Percentiles rank a stretch among this genome's conserved stretches.
phyloP scores from a whole-genome alignment of 2,113 vertebrate genomes.

The Xiphophorus hellerii region DNA sequence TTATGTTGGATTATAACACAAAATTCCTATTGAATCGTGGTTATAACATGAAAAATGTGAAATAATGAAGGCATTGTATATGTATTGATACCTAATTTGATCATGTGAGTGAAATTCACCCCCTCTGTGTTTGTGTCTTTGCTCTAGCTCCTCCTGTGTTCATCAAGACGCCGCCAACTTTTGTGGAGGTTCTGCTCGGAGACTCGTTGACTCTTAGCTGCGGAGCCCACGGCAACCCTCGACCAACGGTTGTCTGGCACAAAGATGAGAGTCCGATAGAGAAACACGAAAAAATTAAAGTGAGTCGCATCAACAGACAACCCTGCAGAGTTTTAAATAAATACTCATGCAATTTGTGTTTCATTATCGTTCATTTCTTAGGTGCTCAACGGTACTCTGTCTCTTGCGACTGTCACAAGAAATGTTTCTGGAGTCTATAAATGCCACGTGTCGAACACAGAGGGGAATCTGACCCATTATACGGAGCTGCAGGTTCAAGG shows the following conservation, averaged over 20 bases:
- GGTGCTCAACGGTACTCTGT: conserved; percentile 90
- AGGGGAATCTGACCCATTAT: conserved; percentile 87
- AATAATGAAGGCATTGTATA: not conserved
- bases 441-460: conserved; percentile 90
- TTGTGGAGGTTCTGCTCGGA: conserved; percentile 86
- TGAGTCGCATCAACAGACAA: conserved; percentile 63
- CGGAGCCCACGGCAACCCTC: conserved; percentile 88
- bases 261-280: conserved; percentile 81
- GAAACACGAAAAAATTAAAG: conserved; percentile 84
- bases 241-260: conserved; percentile 89
- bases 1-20: not conserved
- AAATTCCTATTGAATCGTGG: not conserved
- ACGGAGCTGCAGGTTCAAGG: conserved; percentile 93
- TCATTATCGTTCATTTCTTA: conserved; percentile 49
- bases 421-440: conserved; percentile 87
- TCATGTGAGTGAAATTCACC: not conserved
- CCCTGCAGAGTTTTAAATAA: conserved; percentile 38
- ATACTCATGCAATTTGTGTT: conserved; percentile 12
- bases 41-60: not conserved
- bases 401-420: conserved; percentile 81
- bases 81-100: not conserved
- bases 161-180: conserved; percentile 85
- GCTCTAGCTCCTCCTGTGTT: conserved; percentile 89
- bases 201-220: conserved; percentile 87
- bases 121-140: conserved; percentile 1